Conservation (phyloP, 2,888 invertebrate genomes). For the Acronicta leporina region DNA sequence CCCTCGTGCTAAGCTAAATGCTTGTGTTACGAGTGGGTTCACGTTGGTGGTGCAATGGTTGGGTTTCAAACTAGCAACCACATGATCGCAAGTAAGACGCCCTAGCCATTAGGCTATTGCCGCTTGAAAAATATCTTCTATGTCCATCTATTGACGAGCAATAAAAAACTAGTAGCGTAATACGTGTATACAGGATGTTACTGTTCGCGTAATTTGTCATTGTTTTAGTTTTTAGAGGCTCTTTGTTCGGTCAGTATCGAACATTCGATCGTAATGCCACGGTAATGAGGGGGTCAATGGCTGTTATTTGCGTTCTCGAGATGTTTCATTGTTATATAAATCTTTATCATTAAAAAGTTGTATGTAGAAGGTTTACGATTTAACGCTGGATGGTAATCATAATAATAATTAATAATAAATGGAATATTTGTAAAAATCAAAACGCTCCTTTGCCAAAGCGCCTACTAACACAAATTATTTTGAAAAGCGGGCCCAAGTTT, state of each 20-base stretch:
- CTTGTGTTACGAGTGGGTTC: too few relatives aligned
- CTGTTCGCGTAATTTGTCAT: constrained; percentile 64
- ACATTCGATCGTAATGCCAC: constrained; percentile 65
- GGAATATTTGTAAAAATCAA: too few relatives aligned
- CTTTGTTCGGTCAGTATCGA: constrained; percentile 63
- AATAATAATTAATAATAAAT: too few relatives aligned
- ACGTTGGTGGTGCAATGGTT: too few relatives aligned
- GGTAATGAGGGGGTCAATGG: constrained; percentile 67
- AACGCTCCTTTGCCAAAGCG: too few relatives aligned
- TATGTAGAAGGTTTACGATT: constrained; percentile 13
- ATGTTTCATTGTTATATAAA: constrained; percentile 59
- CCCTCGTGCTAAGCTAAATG: too few relatives aligned
- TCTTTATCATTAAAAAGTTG: constrained; percentile 4
- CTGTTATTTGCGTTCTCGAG: constrained; percentile 57
- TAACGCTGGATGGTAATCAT: too few relatives aligned
- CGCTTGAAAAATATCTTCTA: constrained; percentile 17
- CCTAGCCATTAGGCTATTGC: too few relatives aligned
- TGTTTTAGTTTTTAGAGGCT: constrained; percentile 68
- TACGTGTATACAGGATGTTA: constrained; percentile 57
- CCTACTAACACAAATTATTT: too few relatives aligned
- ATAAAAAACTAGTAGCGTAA: constrained; percentile 25
- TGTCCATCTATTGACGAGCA: background rate
- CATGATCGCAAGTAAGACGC: too few relatives aligned
- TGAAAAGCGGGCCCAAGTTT: too few relatives aligned
- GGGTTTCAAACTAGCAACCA: too few relatives aligned